phyloP scores from a whole-genome alignment of 2,113 vertebrate species.

The Terrapene triunguis region DNA sequence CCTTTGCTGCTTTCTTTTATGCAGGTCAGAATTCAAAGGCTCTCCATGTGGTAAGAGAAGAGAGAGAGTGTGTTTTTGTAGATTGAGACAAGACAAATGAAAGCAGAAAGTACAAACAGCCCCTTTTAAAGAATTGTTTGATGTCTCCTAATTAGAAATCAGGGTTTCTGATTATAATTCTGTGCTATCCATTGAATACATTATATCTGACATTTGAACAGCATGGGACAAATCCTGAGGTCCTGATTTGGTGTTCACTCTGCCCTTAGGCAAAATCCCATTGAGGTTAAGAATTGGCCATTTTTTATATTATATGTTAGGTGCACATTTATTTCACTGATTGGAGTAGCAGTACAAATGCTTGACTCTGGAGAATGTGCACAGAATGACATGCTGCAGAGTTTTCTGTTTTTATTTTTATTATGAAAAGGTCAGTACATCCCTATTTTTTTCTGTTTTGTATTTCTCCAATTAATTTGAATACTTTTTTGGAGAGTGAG shows the following conservation, averaged over 20 bases:
- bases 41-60: neutral
- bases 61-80: neutral
- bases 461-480: neutral
- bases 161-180: neutral
- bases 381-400: neutral
- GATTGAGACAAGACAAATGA: neutral
- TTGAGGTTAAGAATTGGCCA: neutral
- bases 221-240: neutral
- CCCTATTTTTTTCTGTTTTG: constrained; percentile 29
- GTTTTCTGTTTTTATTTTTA: constrained; percentile 35
- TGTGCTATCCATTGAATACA: neutral
- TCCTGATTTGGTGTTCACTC: rapidly evolving
- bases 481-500: neutral
- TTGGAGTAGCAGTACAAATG: neutral
- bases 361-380: neutral
- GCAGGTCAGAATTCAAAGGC: neutral
- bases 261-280: neutral
- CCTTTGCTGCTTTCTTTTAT: neutral
- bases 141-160: neutral
- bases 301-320: neutral
- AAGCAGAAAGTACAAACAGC: neutral
- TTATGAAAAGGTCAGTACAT: neutral
- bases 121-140: constrained; percentile 23
- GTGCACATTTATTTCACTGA: neutral
- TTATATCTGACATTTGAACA: neutral